These are phyloP conservation scores for Chrysemys picta DNA, from an alignment of 2,113 vertebrate genomes.

Conservation along the genomic window DNA sequence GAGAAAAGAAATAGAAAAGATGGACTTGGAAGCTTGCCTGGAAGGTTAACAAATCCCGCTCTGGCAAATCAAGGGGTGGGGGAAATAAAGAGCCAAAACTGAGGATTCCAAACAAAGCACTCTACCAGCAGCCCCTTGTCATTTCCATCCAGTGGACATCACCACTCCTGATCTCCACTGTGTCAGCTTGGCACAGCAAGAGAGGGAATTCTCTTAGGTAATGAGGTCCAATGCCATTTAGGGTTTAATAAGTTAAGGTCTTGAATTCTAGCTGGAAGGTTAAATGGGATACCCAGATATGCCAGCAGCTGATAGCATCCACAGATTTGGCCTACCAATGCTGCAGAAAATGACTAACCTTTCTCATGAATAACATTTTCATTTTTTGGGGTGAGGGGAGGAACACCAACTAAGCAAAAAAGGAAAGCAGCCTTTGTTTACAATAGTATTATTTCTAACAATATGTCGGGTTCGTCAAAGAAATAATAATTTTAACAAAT, in stretches of 20 bases:
- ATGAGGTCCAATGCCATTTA: background rate
- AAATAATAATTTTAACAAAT: background rate
- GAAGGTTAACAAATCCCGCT: background rate
- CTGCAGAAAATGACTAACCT: background rate
- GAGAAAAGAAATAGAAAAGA: background rate
- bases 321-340: background rate
- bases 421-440: accelerated
- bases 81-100: background rate
- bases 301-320: background rate
- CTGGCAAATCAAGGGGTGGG: background rate
- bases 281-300: background rate
- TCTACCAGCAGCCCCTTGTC: too few species aligned
- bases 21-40: background rate
- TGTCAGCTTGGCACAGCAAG: background rate
- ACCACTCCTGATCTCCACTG: background rate
- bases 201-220: background rate
- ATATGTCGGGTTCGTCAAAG: accelerated
- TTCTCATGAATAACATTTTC: background rate
- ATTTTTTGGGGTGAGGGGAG: background rate
- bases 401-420: background rate
- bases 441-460: background rate
- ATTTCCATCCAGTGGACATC: background rate
- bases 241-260: background rate
- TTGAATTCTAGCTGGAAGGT: background rate
- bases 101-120: too few species aligned